Evolutionary conservation across 2,797 vertebrate genomes (phyloP), one percentile per base, ranked within the genome.

Genomic region (Momotus momota): DNA sequence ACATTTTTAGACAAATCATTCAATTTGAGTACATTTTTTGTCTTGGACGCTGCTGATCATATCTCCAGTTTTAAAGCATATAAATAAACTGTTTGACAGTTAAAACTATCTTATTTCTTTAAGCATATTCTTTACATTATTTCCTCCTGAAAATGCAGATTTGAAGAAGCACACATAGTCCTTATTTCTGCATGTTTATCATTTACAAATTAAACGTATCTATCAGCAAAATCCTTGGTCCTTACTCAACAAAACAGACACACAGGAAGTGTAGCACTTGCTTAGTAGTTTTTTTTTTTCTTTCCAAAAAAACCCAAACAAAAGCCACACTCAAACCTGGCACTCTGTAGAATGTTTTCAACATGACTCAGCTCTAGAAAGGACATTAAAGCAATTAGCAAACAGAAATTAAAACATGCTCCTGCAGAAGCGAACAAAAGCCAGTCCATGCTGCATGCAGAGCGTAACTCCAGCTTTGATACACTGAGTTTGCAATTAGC

Each of bases 341-440:
- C 86, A 25, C 19, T 40, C 8, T 51, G 6, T 4, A 49, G 45
- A 48, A 35, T 55, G 14, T 72, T 71, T 79, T 55, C 69, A 85
- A 10, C 65, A 33, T 86, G 83, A 95, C 90, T 94, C 92, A 79
- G 90, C 86, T 86, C 73, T 60, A 87, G 57, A 41, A 48, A 90
- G 67, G 86, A 71, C 67, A 64, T 57, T 81, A 80, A 75, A 86
- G 85, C 92, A 90, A 81, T 69, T 78, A 88, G 58, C 52, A 69
- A 60, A 67, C 31, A 86, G 77, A 60, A 95, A 95, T 41, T 62
- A 71, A 90, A 93, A 71, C 61, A 92, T 38, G 81, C 41, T 96
- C 84, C 43, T 48, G 33, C 72, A 19, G 40, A 85, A 88, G 49
- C 67, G 86, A 95, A 95, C 35, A 78, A 94, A 95, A 95, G 64